Evolutionary conservation across 2,888 invertebrate species (phyloP).

Genomic region (Oxystoma pomonae): DNA sequence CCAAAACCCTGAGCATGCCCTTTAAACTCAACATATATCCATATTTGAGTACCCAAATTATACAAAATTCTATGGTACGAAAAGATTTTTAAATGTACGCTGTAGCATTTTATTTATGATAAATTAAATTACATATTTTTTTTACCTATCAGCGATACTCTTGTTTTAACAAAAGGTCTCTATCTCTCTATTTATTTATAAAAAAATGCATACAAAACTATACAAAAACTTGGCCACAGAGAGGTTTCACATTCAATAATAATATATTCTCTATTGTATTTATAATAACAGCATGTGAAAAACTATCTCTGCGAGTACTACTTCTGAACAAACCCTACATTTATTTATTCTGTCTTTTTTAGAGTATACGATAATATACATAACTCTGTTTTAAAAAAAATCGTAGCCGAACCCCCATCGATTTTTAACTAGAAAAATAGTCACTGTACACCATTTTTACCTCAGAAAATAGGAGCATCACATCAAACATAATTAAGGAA

Average conservation of each 20-base stretch:
- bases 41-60: background rate
- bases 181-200: slow-evolving; percentile 24
- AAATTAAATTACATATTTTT: slow-evolving; percentile 10
- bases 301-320: slow-evolving; percentile 29
- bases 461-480: slow-evolving; percentile 32
- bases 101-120: background rate
- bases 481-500: background rate
- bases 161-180: slow-evolving; percentile 19
- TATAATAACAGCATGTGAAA: slow-evolving; percentile 35
- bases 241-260: slow-evolving; percentile 34
- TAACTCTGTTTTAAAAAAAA: slow-evolving; percentile 8
- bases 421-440: slow-evolving; percentile 30
- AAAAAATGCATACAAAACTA: slow-evolving; percentile 37
- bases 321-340: slow-evolving; percentile 13
- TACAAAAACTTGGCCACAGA: slow-evolving; percentile 35
- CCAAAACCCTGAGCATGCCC: too few species aligned
- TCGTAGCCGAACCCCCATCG: slow-evolving; percentile 28
- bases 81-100: background rate
- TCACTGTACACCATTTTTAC: slow-evolving; percentile 40
- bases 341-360: slow-evolving; percentile 19
- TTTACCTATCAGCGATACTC: slow-evolving; percentile 6
- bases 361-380: slow-evolving; percentile 12
- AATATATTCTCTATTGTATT: slow-evolving; percentile 35
- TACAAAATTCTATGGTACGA: background rate
- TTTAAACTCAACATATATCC: too few species aligned